Conservation (phyloP, 1,140 invertebrate genomes). For the Argopecten irradians region DNA sequence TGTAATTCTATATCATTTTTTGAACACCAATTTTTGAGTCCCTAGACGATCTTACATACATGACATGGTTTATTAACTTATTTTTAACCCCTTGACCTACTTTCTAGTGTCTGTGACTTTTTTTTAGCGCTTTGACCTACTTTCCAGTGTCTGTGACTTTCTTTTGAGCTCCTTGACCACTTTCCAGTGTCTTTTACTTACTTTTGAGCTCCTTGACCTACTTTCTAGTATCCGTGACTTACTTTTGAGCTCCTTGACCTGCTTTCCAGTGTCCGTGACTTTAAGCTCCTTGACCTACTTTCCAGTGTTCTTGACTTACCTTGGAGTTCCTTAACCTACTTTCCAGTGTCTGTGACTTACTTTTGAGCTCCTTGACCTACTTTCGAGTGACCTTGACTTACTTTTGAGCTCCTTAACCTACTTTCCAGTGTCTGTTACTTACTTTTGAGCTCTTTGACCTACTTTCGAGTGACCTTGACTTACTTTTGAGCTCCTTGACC, state of each 20-base stretch:
- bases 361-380: background rate
- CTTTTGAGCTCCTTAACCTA: background rate
- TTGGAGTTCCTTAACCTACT: slow-evolving; percentile 73
- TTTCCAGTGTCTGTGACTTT: slow-evolving; percentile 52
- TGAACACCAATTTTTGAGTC: too few species aligned
- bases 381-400: too few species aligned
- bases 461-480: slow-evolving; percentile 53
- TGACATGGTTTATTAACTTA: too few species aligned
- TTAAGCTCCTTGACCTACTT: background rate
- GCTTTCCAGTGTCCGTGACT: too few species aligned
- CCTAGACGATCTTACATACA: too few species aligned
- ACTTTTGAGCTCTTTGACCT: slow-evolving; percentile 74
- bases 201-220: too few species aligned
- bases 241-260: slow-evolving; percentile 74
- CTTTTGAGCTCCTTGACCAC: slow-evolving; percentile 73
- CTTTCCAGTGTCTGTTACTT: slow-evolving; percentile 44
- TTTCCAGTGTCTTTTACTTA: slow-evolving; percentile 61
- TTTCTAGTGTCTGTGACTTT: too few species aligned
- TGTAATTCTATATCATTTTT: too few species aligned
- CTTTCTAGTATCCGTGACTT: slow-evolving; percentile 46
- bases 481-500: background rate
- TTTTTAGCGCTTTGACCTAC: too few species aligned
- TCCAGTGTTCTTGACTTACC: slow-evolving; percentile 65
- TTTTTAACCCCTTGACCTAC: slow-evolving; percentile 70
- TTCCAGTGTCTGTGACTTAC: slow-evolving; percentile 46